Percentiles rank a stretch among this genome's conserved stretches.
phyloP scores from a whole-genome alignment of 2,797 vertebrate species.

The Manis crassicaudata region DNA sequence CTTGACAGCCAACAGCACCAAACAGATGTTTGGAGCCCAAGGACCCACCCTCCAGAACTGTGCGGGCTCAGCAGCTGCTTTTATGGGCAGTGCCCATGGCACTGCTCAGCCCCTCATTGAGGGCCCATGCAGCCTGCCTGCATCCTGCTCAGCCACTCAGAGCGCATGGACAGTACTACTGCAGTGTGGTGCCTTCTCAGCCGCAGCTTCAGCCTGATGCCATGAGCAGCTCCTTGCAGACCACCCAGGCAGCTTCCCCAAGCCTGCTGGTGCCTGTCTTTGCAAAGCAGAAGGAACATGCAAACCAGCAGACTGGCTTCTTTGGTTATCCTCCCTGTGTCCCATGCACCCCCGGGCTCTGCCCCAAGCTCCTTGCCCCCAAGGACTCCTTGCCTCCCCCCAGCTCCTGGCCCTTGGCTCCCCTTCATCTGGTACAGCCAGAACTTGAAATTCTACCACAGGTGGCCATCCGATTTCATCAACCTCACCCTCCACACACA shows the following conservation, averaged over 20 bases:
- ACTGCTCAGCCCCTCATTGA: constrained; percentile 85
- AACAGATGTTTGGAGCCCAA: constrained; percentile 91
- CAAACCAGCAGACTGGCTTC: constrained; percentile 93
- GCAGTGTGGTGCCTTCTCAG: constrained; percentile 91
- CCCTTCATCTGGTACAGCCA: constrained; percentile 91
- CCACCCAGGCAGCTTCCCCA: constrained; percentile 90
- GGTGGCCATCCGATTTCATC: constrained; percentile 74
- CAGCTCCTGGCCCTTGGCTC: constrained; percentile 89
- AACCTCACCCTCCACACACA: background rate
- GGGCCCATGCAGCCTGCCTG: constrained; percentile 86
- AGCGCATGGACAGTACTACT: constrained; percentile 88
- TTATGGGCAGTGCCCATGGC: constrained; percentile 89
- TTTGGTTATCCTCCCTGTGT: constrained; percentile 91
- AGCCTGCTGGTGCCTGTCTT: constrained; percentile 89
- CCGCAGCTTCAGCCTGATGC: constrained; percentile 89
- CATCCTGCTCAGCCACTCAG: constrained; percentile 90
- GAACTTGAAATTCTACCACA: constrained; percentile 92
- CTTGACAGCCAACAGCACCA: constrained; percentile 89
- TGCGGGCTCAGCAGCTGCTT: constrained; percentile 81
- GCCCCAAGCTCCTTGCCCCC: constrained; percentile 84
- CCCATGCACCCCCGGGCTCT: constrained; percentile 88
- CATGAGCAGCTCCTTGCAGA: constrained; percentile 90
- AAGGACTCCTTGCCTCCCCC: constrained; percentile 87
- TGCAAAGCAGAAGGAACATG: constrained; percentile 95
- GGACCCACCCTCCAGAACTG: constrained; percentile 91